phyloP scores from a whole-genome alignment of 2,888 invertebrate genomes.

The Luffia ferchaultella region DNA sequence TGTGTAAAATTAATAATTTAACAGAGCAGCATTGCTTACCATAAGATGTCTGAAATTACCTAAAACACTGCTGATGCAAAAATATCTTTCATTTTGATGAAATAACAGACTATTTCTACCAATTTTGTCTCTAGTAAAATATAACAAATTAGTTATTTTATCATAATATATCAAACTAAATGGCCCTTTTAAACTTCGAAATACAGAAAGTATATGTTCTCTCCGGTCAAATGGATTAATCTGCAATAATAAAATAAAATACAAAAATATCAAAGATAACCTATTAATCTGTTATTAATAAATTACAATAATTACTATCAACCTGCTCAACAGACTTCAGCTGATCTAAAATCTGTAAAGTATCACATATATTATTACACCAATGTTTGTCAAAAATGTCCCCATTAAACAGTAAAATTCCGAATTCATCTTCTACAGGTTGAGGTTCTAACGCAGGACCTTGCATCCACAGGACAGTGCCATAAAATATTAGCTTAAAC shows the following conservation, averaged over 20 bases:
- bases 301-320: constrained; percentile 17
- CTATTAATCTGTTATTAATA: constrained; percentile 10
- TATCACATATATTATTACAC: constrained; percentile 51
- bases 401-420: constrained; percentile 86
- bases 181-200: constrained; percentile 78
- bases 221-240: constrained; percentile 8
- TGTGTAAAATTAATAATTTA: background rate
- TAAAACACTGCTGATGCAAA: constrained; percentile 63
- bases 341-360: constrained; percentile 51
- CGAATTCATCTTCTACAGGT: constrained; percentile 69
- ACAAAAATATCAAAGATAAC: constrained; percentile 18
- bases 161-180: constrained; percentile 84
- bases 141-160: constrained; percentile 63
- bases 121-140: constrained; percentile 85
- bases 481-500: constrained; percentile 39
- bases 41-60: constrained; percentile 34
- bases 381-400: constrained; percentile 76
- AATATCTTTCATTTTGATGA: constrained; percentile 40
- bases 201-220: constrained; percentile 39
- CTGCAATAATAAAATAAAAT: constrained; percentile 22
- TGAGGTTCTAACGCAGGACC: constrained; percentile 71
- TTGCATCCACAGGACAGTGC: constrained; percentile 85
- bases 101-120: constrained; percentile 87
- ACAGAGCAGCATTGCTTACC: background rate
- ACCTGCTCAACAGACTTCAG: constrained; percentile 22